These are phyloP conservation scores for Corydoras maculifer DNA, from an alignment of 2,113 vertebrate species.

Conservation along the genomic window DNA sequence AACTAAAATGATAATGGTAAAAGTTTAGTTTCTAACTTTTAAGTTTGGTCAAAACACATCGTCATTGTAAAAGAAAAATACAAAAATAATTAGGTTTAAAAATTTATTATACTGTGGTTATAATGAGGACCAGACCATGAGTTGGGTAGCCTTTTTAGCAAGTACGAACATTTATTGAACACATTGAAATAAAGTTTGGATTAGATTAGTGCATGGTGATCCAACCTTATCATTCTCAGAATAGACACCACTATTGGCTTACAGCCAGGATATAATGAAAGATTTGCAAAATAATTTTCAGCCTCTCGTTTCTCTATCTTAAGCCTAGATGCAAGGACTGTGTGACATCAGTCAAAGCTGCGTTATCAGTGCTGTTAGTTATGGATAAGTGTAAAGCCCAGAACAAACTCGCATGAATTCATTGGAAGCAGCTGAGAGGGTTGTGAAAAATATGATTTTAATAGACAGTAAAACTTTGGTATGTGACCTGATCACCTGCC, in stretches of 20 bases:
- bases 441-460: slow-evolving; percentile 16
- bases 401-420: slow-evolving; percentile 9
- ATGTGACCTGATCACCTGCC: slow-evolving; percentile 56
- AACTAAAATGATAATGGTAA: too few species aligned
- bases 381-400: slow-evolving; percentile 18
- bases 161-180: too few species aligned
- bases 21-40: too few species aligned
- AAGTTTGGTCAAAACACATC: too few species aligned
- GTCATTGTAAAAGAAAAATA: too few species aligned
- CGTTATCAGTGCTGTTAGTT: slow-evolving; percentile 22
- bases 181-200: too few species aligned
- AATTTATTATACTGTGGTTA: too few species aligned
- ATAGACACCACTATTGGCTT: slow-evolving; percentile 17
- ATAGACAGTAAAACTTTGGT: slow-evolving; percentile 18
- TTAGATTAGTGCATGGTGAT: too few species aligned
- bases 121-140: too few species aligned
- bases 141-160: too few species aligned
- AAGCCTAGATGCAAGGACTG: slow-evolving; percentile 13
- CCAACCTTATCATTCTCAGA: not conserved
- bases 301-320: slow-evolving; percentile 19
- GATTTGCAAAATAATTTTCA: slow-evolving; percentile 11
- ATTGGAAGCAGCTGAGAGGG: not conserved
- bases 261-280: not conserved
- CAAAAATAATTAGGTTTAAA: too few species aligned
- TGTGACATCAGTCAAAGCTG: slow-evolving; percentile 32